Evolutionary conservation across 2,113 vertebrate genomes (phyloP), one percentile per base, ranked within the genome.

Genomic region (Atherinomorus stipes): DNA sequence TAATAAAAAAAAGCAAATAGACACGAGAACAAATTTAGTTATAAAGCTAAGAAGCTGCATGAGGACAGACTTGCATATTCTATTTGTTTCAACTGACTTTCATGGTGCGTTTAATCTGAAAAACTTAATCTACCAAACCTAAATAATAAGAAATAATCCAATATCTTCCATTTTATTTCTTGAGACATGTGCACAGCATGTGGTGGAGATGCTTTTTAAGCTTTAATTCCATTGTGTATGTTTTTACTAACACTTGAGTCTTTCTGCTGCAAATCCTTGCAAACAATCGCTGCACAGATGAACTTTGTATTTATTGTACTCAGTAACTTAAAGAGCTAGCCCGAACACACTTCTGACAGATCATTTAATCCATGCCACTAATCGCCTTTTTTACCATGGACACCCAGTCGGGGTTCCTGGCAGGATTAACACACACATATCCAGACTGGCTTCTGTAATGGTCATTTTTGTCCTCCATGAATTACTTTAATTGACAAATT

Each of bases 311-410:
- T 64, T 57, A 61, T 69, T 76, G 61, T 80, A n/a, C 68, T 74
- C 49, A n/a, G 40, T 38, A 57, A 60, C 22, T 47, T 19, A 71
- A 64, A 26, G 21, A 16, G 11, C 28, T 26, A 52, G 70, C 45
- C 51, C 38, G 34, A 71, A 70, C 52, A 60, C 76, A 60, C 76
- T 71, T 71, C 22, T 66, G 54, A 66, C 47, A 62, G 58, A 67
- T 83, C 66, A 75, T 60, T 72, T 86, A 80, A 75, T 76, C 72
- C 72, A 47, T 51, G 34, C 21, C 18, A 26, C 69, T 85, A 84
- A 87, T 80, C 42, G 11, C 51, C 52, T 74, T 74, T 66, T 69
- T 76, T 34, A 58, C 71, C 72, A 74, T 45, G 22, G 76, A 78
- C 71, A 64, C 57, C 49, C 74, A 45, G 34, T 58, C 60, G 60